phyloP scores from a whole-genome alignment of 1,140 invertebrate genomes.

The Brachionus sp. region DNA sequence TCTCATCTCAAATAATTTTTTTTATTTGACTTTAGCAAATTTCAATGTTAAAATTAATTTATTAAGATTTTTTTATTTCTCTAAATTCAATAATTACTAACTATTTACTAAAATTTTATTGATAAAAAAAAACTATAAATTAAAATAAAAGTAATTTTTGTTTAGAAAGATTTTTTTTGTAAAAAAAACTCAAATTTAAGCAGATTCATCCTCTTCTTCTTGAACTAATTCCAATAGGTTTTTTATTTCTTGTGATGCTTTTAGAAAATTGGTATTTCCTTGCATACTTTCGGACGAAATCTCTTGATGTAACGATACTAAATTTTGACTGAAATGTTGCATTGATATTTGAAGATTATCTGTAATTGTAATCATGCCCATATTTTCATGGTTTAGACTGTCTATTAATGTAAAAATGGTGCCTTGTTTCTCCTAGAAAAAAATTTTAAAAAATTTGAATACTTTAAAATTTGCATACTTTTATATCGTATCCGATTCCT shows the following conservation, averaged over 20 bases:
- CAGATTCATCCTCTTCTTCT: conserved; percentile 13
- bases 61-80: too few relatives aligned
- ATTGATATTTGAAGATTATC: conserved; percentile 56
- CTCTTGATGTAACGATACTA: conserved; percentile 58
- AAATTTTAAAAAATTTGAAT: not conserved
- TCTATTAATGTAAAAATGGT: conserved; percentile 58
- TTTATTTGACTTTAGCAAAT: too few relatives aligned
- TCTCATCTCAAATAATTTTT: too few relatives aligned
- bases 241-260: conserved; percentile 57
- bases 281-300: conserved; percentile 61
- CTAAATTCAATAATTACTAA: not conserved
- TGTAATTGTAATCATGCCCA: conserved; percentile 59
- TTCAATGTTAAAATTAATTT: too few relatives aligned
- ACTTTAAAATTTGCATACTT: conserved; percentile 50
- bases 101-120: not conserved
- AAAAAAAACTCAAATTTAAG: not conserved
- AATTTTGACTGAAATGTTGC: conserved; percentile 57
- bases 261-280: conserved; percentile 58
- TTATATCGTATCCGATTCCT: conserved; percentile 60
- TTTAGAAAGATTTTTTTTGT: not conserved
- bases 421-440: conserved; percentile 58
- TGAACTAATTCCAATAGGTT: conserved; percentile 51
- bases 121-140: not conserved
- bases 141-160: not conserved
- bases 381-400: conserved; percentile 56